Conservation (phyloP, 1,140 invertebrate species). For the Papilio machaon region DNA sequence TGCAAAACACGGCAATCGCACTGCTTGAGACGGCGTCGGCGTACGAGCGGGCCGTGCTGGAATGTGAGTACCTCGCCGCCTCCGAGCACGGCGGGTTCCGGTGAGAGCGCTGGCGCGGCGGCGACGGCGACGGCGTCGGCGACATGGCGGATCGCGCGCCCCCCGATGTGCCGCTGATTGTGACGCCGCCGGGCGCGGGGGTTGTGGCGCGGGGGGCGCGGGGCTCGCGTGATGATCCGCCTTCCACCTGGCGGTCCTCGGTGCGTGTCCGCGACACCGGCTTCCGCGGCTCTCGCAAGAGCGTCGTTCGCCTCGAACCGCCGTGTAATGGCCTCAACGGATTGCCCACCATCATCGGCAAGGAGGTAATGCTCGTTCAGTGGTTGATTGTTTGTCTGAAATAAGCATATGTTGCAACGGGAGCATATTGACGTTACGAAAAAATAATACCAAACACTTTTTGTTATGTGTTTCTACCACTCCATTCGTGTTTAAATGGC, state of each 20-base stretch:
- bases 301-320: slow-evolving; percentile 83
- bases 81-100: slow-evolving; percentile 76
- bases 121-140: slow-evolving; percentile 60
- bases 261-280: slow-evolving; percentile 83
- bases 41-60: slow-evolving; percentile 73
- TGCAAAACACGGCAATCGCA: slow-evolving; percentile 79
- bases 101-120: slow-evolving; percentile 76
- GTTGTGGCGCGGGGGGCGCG: slow-evolving; percentile 67
- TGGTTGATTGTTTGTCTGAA: slow-evolving; percentile 31
- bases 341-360: slow-evolving; percentile 80
- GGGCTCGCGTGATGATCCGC: slow-evolving; percentile 70
- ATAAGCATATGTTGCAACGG: neutral
- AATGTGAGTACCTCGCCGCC: slow-evolving; percentile 75
- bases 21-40: slow-evolving; percentile 75
- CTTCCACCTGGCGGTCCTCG: slow-evolving; percentile 82
- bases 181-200: slow-evolving; percentile 67
- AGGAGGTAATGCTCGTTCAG: slow-evolving; percentile 78
- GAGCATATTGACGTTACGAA: neutral
- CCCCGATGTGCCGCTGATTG: slow-evolving; percentile 75
- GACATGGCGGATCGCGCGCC: slow-evolving; percentile 76
- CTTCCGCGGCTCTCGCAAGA: slow-evolving; percentile 83
- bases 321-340: slow-evolving; percentile 84
- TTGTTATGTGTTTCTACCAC: neutral
- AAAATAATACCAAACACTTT: neutral
- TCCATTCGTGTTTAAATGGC: neutral